Evolutionary conservation across 1,140 invertebrate species (phyloP).

Genomic region (Cotesia vestalis): DNA sequence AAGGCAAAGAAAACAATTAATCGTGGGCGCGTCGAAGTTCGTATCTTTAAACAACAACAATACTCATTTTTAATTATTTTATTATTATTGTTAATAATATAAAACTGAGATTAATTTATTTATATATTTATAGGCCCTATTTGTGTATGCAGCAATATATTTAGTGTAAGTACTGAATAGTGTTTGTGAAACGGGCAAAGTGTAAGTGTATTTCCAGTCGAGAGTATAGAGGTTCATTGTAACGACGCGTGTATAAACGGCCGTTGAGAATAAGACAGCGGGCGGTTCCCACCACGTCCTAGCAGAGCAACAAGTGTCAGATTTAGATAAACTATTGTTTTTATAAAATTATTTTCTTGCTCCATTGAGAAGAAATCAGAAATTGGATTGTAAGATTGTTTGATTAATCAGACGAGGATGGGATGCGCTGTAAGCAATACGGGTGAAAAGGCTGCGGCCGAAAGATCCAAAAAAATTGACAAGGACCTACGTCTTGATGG

Average conservation of each 20-base stretch:
- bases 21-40: slow-evolving; percentile 8
- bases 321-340: slow-evolving; percentile 20
- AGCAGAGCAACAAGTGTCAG: slow-evolving; percentile 60
- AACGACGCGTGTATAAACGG: slow-evolving; percentile 25
- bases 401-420: slow-evolving; percentile 67
- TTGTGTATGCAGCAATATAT: neutral
- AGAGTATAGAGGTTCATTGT: neutral
- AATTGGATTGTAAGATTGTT: neutral
- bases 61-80: neutral
- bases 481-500: slow-evolving; percentile 84
- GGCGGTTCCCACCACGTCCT: slow-evolving; percentile 40
- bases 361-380: neutral
- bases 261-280: slow-evolving; percentile 33
- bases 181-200: too few species aligned
- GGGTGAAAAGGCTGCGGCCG: slow-evolving; percentile 82
- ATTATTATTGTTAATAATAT: neutral
- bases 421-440: slow-evolving; percentile 82
- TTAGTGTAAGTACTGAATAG: neutral
- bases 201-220: neutral
- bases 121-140: neutral
- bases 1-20: slow-evolving; percentile 11
- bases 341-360: neutral
- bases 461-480: slow-evolving; percentile 90
- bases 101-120: neutral
- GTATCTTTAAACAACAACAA: neutral